Evolutionary conservation across 2,888 invertebrate genomes (phyloP), one percentile per base, ranked within the genome.

Genomic region (Drosophila differens): DNA sequence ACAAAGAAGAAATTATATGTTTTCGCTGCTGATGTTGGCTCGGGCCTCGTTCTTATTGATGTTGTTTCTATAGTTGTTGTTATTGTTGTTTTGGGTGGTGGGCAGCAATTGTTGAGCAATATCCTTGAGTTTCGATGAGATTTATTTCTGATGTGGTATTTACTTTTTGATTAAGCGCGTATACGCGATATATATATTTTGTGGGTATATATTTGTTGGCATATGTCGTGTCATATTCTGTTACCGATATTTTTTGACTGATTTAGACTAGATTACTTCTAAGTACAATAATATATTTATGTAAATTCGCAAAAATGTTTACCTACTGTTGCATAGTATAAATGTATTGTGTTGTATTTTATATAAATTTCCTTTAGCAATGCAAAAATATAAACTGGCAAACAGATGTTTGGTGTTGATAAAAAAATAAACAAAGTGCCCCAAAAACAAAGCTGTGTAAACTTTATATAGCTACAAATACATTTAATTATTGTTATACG

Each of bases 401-500:
- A 59, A 57, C 58, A 74, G 41, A 53, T 39, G n/a, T 39, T 57
- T 4, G 39, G 32, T 69, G 28, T 41, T 53, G 19, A 64, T 63
- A 41, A 30, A 51, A 44, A 67, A 67, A 58, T 32, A 33, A 51
- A 44, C 61, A 64, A 61, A 64, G 33, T 65, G 65, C 55, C 60
- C 67, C 65, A 69, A 69, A 57, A 58, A 35, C 37, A 3, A 47
- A 25, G 28, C 57, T 65, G 37, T 58, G 39, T 71, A 44, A 81
- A 62, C 78, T 77, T 75, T 73, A 71, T 71, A 76, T 82, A 74
- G 66, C 76, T 87, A 85, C 52, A 68, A 66, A 53, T 74, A 74
- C 49, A 79, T 70, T 74, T 69, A 72, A 55, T 87, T 81, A 84
- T 88, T 82, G 72, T 73, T 83, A 70, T 58, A 74, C 58, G 71